Conservation (phyloP, 2,888 invertebrate species). For the Hydriomena furcata region DNA sequence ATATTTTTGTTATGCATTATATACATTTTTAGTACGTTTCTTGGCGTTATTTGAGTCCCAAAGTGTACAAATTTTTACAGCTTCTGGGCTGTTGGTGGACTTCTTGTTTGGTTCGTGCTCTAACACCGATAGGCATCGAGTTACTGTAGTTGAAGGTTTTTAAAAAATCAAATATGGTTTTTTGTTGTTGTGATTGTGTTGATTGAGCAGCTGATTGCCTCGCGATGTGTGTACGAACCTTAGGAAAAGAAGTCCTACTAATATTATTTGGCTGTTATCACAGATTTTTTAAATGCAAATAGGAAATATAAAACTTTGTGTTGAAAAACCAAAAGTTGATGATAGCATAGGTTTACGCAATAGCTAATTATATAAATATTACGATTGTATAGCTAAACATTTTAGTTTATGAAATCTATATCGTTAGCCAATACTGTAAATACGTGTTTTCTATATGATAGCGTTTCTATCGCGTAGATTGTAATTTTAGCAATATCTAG, state of each 20-base stretch:
- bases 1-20: constrained; percentile 75
- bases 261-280: constrained; percentile 8
- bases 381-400: constrained; percentile 59
- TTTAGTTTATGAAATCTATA: constrained; percentile 55
- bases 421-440: constrained; percentile 69
- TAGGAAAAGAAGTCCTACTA: constrained; percentile 4
- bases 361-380: constrained; percentile 52
- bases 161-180: neutral
- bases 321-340: constrained; percentile 15
- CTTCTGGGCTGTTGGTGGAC: constrained; percentile 19
- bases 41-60: constrained; percentile 24
- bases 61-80: constrained; percentile 27
- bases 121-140: constrained; percentile 8
- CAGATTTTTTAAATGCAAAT: constrained; percentile 14
- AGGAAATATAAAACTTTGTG: constrained; percentile 3
- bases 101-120: constrained; percentile 22
- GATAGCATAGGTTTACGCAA: constrained; percentile 37
- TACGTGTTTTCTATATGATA: constrained; percentile 61
- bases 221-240: constrained; percentile 10
- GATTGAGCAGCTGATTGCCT: neutral
- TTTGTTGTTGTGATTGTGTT: neutral
- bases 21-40: constrained; percentile 41
- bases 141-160: constrained; percentile 5
- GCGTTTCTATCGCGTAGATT: constrained; percentile 69
- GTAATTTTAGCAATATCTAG: constrained; percentile 76